These are phyloP conservation scores for Callorhinus ursinus DNA, from an alignment of 2,113 vertebrate genomes.

Conservation along the genomic window DNA sequence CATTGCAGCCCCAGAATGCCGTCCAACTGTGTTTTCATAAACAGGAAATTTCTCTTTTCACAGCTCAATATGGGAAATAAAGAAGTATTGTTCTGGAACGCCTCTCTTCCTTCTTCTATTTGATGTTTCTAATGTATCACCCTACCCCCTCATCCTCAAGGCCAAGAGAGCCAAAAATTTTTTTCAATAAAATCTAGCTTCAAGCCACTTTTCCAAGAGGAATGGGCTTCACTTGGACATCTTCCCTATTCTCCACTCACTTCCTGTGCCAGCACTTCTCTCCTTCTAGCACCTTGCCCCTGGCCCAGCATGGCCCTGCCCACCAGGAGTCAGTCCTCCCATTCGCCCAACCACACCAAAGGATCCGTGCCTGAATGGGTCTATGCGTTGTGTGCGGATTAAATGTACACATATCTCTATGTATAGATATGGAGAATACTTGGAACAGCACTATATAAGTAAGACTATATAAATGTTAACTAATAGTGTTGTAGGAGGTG, in stretches of 20 bases:
- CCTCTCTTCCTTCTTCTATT: not conserved
- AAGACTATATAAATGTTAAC: not conserved
- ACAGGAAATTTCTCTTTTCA: conserved; percentile 65
- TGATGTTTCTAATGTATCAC: not conserved
- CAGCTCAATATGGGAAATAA: conserved; percentile 48
- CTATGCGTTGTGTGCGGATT: not conserved
- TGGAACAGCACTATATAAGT: not conserved
- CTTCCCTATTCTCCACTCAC: not conserved
- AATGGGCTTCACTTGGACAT: not conserved
- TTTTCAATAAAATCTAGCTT: not conserved
- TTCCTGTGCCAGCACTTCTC: not conserved
- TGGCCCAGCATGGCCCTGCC: not conserved
- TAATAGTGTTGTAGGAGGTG: not conserved
- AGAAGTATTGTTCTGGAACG: not conserved
- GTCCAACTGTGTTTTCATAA: conserved; percentile 33
- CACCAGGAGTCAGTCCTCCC: not conserved
- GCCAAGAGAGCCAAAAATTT: not conserved
- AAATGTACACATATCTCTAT: not conserved
- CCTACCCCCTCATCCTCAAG: not conserved
- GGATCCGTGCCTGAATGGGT: rapidly evolving
- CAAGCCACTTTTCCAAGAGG: not conserved
- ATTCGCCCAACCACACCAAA: not conserved
- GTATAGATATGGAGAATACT: not conserved
- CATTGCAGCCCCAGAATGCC: not conserved
- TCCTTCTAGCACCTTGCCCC: not conserved